Evolutionary conservation across 2,113 vertebrate species (phyloP), one percentile per base, ranked within the genome.

Genomic region (Oenanthe melanoleuca): DNA sequence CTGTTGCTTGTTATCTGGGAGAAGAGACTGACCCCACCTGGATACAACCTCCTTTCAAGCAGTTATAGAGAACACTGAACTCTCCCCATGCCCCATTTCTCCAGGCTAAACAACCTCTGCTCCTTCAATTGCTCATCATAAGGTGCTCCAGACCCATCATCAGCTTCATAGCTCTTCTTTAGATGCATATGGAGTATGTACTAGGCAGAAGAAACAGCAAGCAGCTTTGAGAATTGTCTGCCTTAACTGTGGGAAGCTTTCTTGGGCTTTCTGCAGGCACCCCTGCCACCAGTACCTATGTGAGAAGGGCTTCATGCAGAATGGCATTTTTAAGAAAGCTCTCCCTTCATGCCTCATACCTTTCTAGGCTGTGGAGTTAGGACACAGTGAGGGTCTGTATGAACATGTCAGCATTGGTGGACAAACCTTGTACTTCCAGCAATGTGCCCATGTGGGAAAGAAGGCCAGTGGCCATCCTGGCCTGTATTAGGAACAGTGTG

Each of bases 381-480:
- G 9, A 28, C 25, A 52, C 31, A 47, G 23, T 7, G 18, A 18
- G 21, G 13, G 22, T 29, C 80, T 34, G 33, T 20, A 20, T 0
- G 0, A 44, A 26, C 34, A 40, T 3, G 1, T 7, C 11, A 12
- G 45, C 0, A 0, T 5, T 49, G 47, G 7, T 9, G n/a, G n/a
- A 38, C 49, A 8, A 38, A 37, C 25, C 7, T 6, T 5, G 21
- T 37, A 50, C 53, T 65, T 34, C 23, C 77, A 69, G 34, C 38
- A 38, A 3, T 18, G 26, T 33, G 14, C 33, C 45, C 14, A 55
- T 0, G 0, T 47, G 49, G n/a, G 28, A 33, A 55, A 72, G 47
- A 11, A 22, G 22, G n/a, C 22, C 26, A 52, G 1, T 37, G 18
- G 47, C 31, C 63, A 53, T 38, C 26, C 45, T 52, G 37, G 45